Conservation (phyloP, 1,140 invertebrate species). For the Monochamus saltuarius region DNA sequence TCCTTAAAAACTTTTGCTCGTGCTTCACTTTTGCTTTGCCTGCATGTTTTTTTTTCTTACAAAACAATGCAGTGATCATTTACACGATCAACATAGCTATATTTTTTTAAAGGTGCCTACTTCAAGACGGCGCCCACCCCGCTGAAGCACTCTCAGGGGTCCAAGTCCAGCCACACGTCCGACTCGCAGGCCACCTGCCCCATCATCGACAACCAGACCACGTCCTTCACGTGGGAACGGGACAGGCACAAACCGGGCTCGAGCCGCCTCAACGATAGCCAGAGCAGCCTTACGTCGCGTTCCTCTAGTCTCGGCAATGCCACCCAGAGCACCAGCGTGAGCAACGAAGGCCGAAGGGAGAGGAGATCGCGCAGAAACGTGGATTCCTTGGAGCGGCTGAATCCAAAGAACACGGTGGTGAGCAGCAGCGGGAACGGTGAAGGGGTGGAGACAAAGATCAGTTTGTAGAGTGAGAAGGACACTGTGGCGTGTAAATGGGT, state of each 20-base stretch:
- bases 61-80: not conserved
- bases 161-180: constrained; percentile 41
- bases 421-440: constrained; percentile 42
- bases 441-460: constrained; percentile 46
- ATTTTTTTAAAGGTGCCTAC: constrained; percentile 32
- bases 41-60: not conserved
- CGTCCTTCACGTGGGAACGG: constrained; percentile 41
- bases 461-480: constrained; percentile 12
- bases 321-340: constrained; percentile 49
- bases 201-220: constrained; percentile 28
- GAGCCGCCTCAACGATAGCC: constrained; percentile 44
- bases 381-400: constrained; percentile 35
- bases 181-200: constrained; percentile 37
- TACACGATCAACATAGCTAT: not conserved
- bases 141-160: constrained; percentile 29
- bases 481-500: too few species aligned
- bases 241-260: constrained; percentile 35
- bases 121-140: constrained; percentile 35
- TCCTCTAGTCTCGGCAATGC: constrained; percentile 47
- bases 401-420: constrained; percentile 43
- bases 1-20: too few species aligned
- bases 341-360: constrained; percentile 39
- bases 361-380: constrained; percentile 34
- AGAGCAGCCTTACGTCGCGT: constrained; percentile 47
- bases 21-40: too few species aligned